Conservation (phyloP, 92 coral and sea anemone species). For the Palythoa caribaeorum region DNA sequence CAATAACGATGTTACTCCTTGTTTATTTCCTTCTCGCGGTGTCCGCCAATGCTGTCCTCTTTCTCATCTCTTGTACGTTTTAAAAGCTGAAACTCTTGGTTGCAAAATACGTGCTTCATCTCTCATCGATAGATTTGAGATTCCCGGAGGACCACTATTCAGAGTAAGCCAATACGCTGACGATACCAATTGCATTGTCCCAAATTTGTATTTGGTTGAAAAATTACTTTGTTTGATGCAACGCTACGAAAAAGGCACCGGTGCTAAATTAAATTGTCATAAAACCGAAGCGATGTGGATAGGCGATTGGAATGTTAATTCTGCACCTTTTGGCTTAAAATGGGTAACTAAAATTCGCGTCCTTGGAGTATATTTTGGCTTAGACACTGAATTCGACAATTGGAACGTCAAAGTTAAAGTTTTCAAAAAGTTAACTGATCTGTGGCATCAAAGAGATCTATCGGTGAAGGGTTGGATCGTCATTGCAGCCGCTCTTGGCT, state of each 20-base stretch:
- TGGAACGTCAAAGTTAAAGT: neutral
- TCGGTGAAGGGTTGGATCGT: neutral
- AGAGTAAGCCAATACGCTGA: neutral
- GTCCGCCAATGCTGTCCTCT: constrained; percentile 19
- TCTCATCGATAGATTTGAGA: neutral
- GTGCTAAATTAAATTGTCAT: neutral
- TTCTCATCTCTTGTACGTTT: neutral
- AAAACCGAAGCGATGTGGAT: constrained; percentile 5
- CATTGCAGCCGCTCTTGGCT: neutral
- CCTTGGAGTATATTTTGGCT: neutral
- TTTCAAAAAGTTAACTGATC: neutral
- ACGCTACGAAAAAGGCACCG: neutral
- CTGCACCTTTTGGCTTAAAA: neutral
- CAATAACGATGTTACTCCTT: neutral
- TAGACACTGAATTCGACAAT: neutral
- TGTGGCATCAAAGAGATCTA: neutral
- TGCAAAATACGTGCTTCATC: constrained; percentile 4
- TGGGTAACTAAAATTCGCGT: neutral
- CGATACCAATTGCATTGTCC: neutral
- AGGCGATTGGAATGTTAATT: neutral
- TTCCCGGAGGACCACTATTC: neutral
- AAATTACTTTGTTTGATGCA: neutral
- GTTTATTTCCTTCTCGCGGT: neutral
- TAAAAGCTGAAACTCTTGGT: neutral
- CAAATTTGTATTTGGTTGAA: neutral